A percentile compares a stretch with the other conserved stretches of the same genome.
These are phyloP conservation scores for Agrilus cyanescens DNA, from an alignment of 2,888 invertebrate genomes.

Conservation along the genomic window DNA sequence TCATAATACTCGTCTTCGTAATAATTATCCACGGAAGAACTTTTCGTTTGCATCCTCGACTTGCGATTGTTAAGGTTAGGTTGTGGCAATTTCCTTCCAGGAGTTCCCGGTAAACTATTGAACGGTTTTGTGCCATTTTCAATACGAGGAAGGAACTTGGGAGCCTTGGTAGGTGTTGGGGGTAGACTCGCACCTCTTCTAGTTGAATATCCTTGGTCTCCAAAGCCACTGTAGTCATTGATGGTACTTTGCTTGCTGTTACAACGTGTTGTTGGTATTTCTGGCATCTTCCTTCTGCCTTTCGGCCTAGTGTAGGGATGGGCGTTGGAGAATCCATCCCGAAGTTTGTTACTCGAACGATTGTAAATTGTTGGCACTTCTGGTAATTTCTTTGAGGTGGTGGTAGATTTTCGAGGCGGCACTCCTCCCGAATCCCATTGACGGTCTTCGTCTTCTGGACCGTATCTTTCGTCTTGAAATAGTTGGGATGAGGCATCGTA, in stretches of 20 bases:
- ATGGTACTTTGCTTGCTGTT: conserved; percentile 32
- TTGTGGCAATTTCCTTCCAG: conserved; percentile 41
- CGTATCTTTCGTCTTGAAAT: conserved; percentile 48
- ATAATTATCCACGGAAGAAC: conserved; percentile 33
- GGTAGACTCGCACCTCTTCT: conserved; percentile 35
- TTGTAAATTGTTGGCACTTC: conserved; percentile 37
- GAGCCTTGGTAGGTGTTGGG: conserved; percentile 34
- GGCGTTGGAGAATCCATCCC: conserved; percentile 22
- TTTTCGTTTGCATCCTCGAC: conserved; percentile 31
- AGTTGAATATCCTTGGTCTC: conserved; percentile 28
- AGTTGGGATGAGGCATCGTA: conserved; percentile 52
- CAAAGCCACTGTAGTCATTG: conserved; percentile 27
- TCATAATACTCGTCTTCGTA: conserved; percentile 25
- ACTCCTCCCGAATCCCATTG: conserved; percentile 65
- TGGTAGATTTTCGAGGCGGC: conserved; percentile 14
- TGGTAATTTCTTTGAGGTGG: conserved; percentile 35
- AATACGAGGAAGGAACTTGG: conserved; percentile 26
- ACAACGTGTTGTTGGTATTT: conserved; percentile 31
- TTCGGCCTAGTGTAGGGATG: conserved; percentile 33
- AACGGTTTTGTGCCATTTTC: conserved; percentile 17
- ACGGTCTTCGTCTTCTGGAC: conserved; percentile 53
- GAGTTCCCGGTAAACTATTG: conserved; percentile 41
- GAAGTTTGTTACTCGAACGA: conserved; percentile 25
- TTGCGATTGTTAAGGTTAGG: conserved; percentile 31
- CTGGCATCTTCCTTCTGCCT: conserved; percentile 32